Evolutionary conservation across 2,888 invertebrate species (phyloP).

Genomic region (Lasioglossum calceatum): DNA sequence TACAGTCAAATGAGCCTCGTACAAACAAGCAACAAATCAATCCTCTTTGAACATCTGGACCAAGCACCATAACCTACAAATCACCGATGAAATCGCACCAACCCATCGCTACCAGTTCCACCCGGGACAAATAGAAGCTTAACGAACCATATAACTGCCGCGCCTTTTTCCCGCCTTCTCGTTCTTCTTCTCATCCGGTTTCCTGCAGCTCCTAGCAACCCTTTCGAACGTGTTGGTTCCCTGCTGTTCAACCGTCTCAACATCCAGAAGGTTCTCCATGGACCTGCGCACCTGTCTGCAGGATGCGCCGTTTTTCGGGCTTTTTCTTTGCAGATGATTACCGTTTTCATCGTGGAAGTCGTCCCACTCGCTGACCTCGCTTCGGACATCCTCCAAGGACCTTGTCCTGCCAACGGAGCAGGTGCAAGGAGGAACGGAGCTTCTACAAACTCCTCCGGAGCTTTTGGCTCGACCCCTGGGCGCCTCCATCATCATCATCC

Average conservation of each 20-base stretch:
- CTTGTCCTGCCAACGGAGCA: slow-evolving; percentile 87
- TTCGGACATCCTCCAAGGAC: slow-evolving; percentile 90
- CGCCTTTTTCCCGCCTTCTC: slow-evolving; percentile 77
- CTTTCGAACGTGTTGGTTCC: slow-evolving; percentile 73
- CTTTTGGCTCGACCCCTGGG: slow-evolving; percentile 74
- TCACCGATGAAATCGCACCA: not conserved
- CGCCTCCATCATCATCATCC: slow-evolving; percentile 81
- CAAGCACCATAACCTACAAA: not conserved
- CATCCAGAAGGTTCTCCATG: slow-evolving; percentile 89
- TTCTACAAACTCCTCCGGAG: slow-evolving; percentile 71
- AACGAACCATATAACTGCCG: slow-evolving; percentile 83
- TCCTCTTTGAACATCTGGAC: not conserved
- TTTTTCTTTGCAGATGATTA: slow-evolving; percentile 86
- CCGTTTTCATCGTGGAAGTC: slow-evolving; percentile 88
- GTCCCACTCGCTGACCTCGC: slow-evolving; percentile 88
- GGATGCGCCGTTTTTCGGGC: slow-evolving; percentile 84
- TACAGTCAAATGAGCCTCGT: not conserved
- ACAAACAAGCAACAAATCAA: not conserved
- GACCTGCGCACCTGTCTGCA: slow-evolving; percentile 87
- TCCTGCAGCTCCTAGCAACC: slow-evolving; percentile 70
- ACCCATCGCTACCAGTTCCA: not conserved
- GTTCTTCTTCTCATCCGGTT: slow-evolving; percentile 69
- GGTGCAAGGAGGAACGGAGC: slow-evolving; percentile 85
- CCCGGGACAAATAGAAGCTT: not conserved
- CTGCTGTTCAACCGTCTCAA: slow-evolving; percentile 70